These are phyloP conservation scores for Leptinotarsa lineolata DNA, from an alignment of 1,140 invertebrate genomes.

Conservation along the genomic window DNA sequence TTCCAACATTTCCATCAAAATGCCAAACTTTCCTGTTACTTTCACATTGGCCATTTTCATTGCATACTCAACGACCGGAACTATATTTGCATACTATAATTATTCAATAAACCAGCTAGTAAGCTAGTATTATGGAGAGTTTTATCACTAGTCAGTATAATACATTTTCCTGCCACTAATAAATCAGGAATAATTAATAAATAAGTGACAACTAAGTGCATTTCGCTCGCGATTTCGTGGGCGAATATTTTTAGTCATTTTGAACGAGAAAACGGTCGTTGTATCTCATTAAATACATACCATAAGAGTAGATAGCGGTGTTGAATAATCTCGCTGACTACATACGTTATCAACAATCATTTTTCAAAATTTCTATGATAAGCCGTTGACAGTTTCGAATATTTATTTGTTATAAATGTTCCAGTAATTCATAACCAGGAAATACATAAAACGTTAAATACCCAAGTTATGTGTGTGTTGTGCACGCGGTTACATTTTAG, in stretches of 20 bases:
- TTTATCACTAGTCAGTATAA: slow-evolving; percentile 16
- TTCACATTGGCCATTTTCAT: background rate
- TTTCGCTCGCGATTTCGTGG: slow-evolving; percentile 12
- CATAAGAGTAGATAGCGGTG: background rate
- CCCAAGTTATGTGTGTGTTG: background rate
- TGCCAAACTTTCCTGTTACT: background rate
- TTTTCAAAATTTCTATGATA: slow-evolving; percentile 8
- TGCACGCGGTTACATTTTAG: too few relatives aligned
- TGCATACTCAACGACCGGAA: background rate
- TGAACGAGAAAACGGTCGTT: background rate
- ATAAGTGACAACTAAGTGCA: slow-evolving; percentile 13
- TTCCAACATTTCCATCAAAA: too few relatives aligned
- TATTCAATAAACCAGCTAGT: slow-evolving; percentile 2
- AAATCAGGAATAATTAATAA: slow-evolving; percentile 14
- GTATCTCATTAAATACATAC: slow-evolving; percentile 7
- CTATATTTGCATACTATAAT: slow-evolving; percentile 11
- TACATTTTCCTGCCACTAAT: slow-evolving; percentile 2
- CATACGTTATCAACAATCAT: background rate
- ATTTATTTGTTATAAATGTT: slow-evolving; percentile 10
- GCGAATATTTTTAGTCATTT: slow-evolving; percentile 13
- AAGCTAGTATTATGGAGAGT: background rate
- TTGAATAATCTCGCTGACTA: background rate
- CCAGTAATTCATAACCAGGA: background rate
- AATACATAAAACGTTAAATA: background rate
- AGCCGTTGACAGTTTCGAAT: slow-evolving; percentile 10